Base-by-base conservation (phyloP, 2,888 invertebrate species). In the Auanema sp. region DNA sequence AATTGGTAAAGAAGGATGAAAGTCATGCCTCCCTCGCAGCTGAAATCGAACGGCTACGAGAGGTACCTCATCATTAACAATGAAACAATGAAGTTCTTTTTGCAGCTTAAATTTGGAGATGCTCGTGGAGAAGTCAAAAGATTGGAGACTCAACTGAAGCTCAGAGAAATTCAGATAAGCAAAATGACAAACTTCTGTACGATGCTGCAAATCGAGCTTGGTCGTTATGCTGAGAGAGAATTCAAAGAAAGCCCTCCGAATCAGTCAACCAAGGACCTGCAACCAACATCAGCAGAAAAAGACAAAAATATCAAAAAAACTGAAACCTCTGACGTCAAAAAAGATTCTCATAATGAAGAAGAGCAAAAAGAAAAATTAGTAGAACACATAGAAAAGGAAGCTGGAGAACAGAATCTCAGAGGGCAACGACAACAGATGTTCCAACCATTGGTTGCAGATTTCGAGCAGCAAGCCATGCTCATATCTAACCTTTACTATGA, bases 141-240 rank as follows among this genome's bases (percentile, higher is more conserved):
- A 2, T 58, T 81, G n/a, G 72, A 78, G 50, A 68, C 66, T 41
- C 80, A 80, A 58, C 58, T 80, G n/a, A 66, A 71, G 53, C 79
- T 72, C 65, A 70, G 81, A 8, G 79, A 81, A 50, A 71, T 72
- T n/a, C 82, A 82, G 56, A 77, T 82, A 53, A 59, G 64, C 23
- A 61, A 79, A 57, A 62, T 82, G 33, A 76, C 71, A 33, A 69
- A 69, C 18, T 75, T 77, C 43, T 81, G 80, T 59, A 76, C 79
- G 11, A 60, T 79, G 50, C 58, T 83, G 40, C 79, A 82, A 56
- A 61, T 73, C 5, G 73, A 73, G 42, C 44, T 73, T 33, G 73
- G 73, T 54, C 62, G 64, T 55, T 69, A 61, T 23, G 60, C 43
- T 3, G 65, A 65, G 10, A 24, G 59, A 41, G 41, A 41, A 1